phyloP scores from a whole-genome alignment of 2,797 vertebrate genomes.

The Discoglossus pictus region DNA sequence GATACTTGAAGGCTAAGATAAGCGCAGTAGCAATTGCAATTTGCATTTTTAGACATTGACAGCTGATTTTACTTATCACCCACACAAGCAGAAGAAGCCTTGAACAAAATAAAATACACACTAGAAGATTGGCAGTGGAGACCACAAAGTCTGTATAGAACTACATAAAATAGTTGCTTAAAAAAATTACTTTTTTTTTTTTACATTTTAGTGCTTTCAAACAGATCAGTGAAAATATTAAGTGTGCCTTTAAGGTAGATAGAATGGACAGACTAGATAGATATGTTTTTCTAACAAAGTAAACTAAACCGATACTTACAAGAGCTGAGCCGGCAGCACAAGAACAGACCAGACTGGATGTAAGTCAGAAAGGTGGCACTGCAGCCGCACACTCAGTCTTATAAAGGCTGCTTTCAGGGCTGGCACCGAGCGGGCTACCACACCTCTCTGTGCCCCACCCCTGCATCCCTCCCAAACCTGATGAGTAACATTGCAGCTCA shows the following conservation, averaged over 20 bases:
- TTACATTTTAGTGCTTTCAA: too few relatives aligned
- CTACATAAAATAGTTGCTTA: too few relatives aligned
- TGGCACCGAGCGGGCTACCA: not conserved
- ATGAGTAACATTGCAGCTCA: conserved; percentile 6
- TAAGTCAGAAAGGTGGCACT: conserved; percentile 5
- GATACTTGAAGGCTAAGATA: too few relatives aligned
- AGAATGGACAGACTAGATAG: not conserved
- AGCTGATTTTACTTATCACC: too few relatives aligned
- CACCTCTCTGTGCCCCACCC: conserved; percentile 27
- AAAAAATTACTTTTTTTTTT: too few relatives aligned
- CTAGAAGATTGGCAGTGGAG: too few relatives aligned
- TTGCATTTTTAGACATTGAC: too few relatives aligned
- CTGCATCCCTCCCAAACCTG: conserved; percentile 17
- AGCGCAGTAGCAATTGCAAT: too few relatives aligned
- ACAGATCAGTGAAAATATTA: not conserved
- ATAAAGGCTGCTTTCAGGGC: conserved; percentile 31
- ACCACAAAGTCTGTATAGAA: too few relatives aligned
- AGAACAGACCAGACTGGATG: not conserved
- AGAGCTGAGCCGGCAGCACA: not conserved
- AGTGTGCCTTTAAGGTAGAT: not conserved
- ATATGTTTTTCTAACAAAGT: not conserved
- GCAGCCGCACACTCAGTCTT: not conserved
- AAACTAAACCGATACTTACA: conserved; percentile 10
- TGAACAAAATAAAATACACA: too few relatives aligned
- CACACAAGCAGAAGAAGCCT: too few relatives aligned